These are phyloP conservation scores for Caenorhabditis sp. DNA, from an alignment of 2,888 invertebrate species.

Conservation along the genomic window DNA sequence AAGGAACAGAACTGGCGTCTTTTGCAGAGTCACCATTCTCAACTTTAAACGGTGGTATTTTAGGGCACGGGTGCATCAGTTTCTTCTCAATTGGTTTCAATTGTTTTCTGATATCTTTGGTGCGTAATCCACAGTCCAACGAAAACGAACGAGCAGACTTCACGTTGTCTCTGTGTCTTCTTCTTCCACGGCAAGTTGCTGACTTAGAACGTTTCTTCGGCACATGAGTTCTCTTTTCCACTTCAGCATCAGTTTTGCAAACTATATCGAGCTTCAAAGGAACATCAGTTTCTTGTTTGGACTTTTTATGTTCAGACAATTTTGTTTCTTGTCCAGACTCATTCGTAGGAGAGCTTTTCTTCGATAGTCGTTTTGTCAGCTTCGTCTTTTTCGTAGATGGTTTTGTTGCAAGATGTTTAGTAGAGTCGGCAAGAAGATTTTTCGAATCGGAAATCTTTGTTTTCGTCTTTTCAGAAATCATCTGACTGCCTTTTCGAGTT, in stretches of 20 bases:
- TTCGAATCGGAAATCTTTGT: not conserved
- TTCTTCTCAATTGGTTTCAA: not conserved
- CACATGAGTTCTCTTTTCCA: not conserved
- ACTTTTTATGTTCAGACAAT: too few relatives aligned
- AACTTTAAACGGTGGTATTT: not conserved
- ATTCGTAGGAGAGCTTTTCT: too few relatives aligned
- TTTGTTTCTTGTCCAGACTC: too few relatives aligned
- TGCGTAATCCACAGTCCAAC: not conserved
- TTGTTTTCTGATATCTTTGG: not conserved
- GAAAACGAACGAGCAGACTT: conserved; percentile 10
- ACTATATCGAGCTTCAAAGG: too few relatives aligned
- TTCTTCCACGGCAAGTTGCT: not conserved
- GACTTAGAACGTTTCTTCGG: not conserved
- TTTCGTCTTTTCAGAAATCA: not conserved
- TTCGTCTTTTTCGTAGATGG: too few relatives aligned
- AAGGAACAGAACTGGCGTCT: too few relatives aligned
- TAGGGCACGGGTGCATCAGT: not conserved
- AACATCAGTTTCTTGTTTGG: too few relatives aligned
- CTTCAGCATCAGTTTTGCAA: too few relatives aligned
- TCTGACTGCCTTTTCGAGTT: not conserved
- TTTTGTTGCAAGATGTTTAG: too few relatives aligned
- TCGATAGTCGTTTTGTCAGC: too few relatives aligned
- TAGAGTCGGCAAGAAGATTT: too few relatives aligned
- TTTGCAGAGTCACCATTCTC: too few relatives aligned
- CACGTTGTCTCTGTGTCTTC: not conserved